phyloP scores from a whole-genome alignment of 2,113 vertebrate genomes.

The Jaculus jaculus region DNA sequence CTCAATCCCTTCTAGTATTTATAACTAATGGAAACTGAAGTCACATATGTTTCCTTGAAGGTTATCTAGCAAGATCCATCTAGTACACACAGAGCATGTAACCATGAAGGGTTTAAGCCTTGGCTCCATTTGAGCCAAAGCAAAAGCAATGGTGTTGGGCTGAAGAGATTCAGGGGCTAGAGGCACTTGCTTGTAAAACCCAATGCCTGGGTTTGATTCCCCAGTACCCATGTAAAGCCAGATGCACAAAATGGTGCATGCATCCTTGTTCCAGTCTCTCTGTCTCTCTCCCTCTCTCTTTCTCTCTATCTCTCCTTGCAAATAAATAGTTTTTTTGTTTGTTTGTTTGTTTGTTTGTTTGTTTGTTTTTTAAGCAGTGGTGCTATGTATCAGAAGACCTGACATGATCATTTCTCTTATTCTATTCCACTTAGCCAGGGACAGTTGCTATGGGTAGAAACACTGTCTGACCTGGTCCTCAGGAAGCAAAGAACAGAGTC shows the following conservation, averaged over 20 bases:
- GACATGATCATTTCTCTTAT: fast-evolving
- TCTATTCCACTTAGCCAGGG: background rate
- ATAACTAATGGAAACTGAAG: background rate
- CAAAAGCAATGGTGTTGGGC: background rate
- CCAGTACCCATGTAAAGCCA: too few species aligned
- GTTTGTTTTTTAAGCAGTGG: background rate
- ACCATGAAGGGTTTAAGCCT: background rate
- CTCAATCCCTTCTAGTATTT: background rate
- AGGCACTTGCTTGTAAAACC: too few species aligned
- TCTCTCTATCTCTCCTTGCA: too few species aligned
- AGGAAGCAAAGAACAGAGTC: background rate
- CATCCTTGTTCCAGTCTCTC: too few species aligned
- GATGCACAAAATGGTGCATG: too few species aligned
- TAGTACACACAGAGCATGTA: background rate
- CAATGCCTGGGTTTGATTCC: too few species aligned
- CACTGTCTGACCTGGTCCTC: background rate
- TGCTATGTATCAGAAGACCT: background rate
- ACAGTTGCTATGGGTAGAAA: background rate
- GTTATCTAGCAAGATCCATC: background rate
- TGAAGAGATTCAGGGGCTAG: too few species aligned
- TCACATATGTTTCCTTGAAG: background rate
- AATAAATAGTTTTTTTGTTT: too few species aligned
- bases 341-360: too few species aligned
- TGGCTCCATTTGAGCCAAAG: background rate
- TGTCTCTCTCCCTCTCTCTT: too few species aligned